Evolutionary conservation across 2,888 invertebrate genomes (phyloP).

Genomic region (Myopa tessellatipennis): DNA sequence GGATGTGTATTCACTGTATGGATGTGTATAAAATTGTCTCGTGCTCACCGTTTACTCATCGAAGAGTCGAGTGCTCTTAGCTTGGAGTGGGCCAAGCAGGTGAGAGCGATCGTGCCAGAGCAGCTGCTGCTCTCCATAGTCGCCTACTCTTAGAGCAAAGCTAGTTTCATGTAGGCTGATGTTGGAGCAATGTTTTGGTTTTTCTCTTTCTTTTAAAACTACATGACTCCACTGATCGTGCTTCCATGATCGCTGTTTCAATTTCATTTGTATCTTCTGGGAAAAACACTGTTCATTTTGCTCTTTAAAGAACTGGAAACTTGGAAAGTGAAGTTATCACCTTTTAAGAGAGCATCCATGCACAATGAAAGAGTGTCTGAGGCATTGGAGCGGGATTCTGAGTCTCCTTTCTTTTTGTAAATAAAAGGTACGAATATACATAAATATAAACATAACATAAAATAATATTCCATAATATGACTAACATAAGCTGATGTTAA

Average conservation of each 20-base stretch:
- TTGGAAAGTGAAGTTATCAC: not conserved
- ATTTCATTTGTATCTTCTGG: slow-evolving; percentile 40
- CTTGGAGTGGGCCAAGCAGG: not conserved
- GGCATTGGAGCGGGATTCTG: too few species aligned
- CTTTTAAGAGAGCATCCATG: not conserved
- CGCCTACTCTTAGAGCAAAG: not conserved
- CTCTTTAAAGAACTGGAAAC: slow-evolving; percentile 26
- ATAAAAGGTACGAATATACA: too few species aligned
- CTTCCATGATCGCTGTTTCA: slow-evolving; percentile 41
- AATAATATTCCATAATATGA: too few species aligned
- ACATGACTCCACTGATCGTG: not conserved
- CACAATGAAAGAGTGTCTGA: too few species aligned
- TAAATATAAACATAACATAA: too few species aligned
- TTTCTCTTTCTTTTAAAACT: slow-evolving; percentile 38
- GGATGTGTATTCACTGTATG: not conserved
- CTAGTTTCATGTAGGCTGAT: not conserved
- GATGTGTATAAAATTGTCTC: slow-evolving; percentile 1
- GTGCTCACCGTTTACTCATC: not conserved
- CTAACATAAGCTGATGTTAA: too few species aligned
- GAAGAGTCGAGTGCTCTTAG: not conserved
- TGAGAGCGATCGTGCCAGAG: slow-evolving; percentile 21
- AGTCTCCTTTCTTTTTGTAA: too few species aligned
- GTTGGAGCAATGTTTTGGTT: not conserved
- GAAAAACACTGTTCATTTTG: slow-evolving; percentile 45
- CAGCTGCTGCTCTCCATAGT: not conserved